Conservation (phyloP, 2,888 invertebrate species). For the Trachelus iudaicus region DNA sequence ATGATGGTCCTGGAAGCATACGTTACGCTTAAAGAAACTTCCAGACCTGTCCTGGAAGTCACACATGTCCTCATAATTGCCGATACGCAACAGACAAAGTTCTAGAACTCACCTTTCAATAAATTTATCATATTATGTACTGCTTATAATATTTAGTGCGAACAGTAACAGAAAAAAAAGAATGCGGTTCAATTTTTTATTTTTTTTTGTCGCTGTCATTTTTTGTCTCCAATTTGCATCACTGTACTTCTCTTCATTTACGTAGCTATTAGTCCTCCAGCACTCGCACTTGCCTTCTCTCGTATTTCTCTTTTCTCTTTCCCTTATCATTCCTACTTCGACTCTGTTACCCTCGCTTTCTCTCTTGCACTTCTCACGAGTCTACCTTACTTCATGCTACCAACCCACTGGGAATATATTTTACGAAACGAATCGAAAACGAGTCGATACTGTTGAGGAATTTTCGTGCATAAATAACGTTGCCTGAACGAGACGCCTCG, state of each 20-base stretch:
- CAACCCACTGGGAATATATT: neutral
- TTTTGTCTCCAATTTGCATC: neutral
- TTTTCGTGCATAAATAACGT: conserved; percentile 19
- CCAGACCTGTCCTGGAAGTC: too few species aligned
- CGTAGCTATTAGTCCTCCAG: conserved; percentile 4
- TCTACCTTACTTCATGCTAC: neutral
- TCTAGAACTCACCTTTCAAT: too few species aligned
- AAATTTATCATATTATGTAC: too few species aligned
- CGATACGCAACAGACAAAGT: too few species aligned
- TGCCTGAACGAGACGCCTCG: conserved; percentile 9
- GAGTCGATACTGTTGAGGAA: conserved; percentile 16
- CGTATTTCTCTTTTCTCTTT: neutral
- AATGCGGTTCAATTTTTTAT: too few species aligned
- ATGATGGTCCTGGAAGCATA: too few species aligned
- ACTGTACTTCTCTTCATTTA: neutral
- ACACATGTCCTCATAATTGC: too few species aligned
- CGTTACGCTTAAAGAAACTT: too few species aligned
- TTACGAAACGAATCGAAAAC: conserved; percentile 8
- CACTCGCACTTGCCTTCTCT: conserved; percentile 6
- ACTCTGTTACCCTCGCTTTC: conserved; percentile 4
- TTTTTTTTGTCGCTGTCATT: neutral
- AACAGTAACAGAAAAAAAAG: too few species aligned
- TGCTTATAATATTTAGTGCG: too few species aligned
- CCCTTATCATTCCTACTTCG: neutral
- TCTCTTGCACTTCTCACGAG: neutral